Evolutionary conservation across 2,113 vertebrate genomes (phyloP).

Genomic region (Psittacula cyanocephala): DNA sequence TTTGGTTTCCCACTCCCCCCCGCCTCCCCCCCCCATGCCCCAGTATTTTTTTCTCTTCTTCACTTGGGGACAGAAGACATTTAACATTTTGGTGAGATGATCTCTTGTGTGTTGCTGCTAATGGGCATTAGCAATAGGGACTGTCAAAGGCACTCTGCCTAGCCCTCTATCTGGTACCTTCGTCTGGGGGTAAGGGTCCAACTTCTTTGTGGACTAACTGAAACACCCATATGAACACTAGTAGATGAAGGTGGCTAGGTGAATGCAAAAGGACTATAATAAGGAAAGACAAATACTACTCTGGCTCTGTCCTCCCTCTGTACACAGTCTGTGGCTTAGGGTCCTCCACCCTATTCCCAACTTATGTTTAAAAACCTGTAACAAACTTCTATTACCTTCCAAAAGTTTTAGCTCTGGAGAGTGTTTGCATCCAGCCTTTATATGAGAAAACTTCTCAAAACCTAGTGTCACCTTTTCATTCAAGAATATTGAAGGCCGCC

Average conservation of each 20-base stretch:
- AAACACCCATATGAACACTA: background rate
- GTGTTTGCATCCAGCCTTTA: background rate
- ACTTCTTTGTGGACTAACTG: background rate
- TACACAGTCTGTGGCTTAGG: background rate
- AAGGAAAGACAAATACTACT: background rate
- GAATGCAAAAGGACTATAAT: background rate
- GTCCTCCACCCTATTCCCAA: background rate
- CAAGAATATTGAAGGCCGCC: background rate
- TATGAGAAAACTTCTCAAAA: background rate
- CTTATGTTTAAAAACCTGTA: background rate
- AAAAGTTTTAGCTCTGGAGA: background rate
- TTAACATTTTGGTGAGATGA: background rate
- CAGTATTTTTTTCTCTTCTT: background rate
- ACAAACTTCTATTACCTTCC: background rate
- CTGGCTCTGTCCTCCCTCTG: background rate
- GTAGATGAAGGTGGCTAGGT: background rate
- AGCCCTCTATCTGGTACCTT: background rate
- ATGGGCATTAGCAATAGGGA: background rate
- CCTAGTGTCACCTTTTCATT: background rate
- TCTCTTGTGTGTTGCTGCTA: background rate
- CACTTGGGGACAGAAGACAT: background rate
- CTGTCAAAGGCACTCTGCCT: background rate
- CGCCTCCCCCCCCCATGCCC: too few species aligned
- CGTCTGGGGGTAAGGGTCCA: background rate
- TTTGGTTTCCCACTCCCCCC: too few species aligned